These are phyloP conservation scores for Erpetoichthys calabaricus DNA, from an alignment of 2,797 vertebrate species.

Conservation along the genomic window DNA sequence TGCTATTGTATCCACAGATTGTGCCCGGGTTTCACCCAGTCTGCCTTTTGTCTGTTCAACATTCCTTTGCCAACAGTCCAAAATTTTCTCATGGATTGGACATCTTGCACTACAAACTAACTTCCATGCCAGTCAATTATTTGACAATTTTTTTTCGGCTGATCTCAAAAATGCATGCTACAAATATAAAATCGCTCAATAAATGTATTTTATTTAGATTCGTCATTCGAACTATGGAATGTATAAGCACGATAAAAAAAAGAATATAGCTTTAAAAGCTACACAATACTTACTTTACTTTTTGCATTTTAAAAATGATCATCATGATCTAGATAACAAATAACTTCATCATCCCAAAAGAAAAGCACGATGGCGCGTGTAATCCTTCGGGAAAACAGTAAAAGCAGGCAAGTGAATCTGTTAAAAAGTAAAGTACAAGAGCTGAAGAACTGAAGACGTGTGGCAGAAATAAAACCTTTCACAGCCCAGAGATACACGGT, in stretches of 20 bases:
- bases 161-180: background rate
- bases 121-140: background rate
- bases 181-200: background rate
- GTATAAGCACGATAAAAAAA: too few relatives aligned
- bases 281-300: background rate
- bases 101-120: too few relatives aligned
- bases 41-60: too few relatives aligned
- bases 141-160: background rate
- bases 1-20: too few relatives aligned
- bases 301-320: background rate
- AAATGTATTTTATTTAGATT: too few relatives aligned
- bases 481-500: constrained; percentile 11
- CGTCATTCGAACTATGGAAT: too few relatives aligned
- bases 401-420: background rate
- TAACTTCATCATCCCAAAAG: background rate
- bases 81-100: too few relatives aligned
- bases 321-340: background rate
- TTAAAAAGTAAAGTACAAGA: constrained; percentile 15
- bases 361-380: constrained; percentile 34
- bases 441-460: constrained; percentile 20
- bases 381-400: constrained; percentile 34
- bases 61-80: too few relatives aligned
- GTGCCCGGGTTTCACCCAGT: background rate
- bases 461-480: constrained; percentile 31
- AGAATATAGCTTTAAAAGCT: too few relatives aligned